These are phyloP conservation scores for Anastrepha obliqua DNA, from an alignment of 1,140 invertebrate species.

Conservation along the genomic window DNA sequence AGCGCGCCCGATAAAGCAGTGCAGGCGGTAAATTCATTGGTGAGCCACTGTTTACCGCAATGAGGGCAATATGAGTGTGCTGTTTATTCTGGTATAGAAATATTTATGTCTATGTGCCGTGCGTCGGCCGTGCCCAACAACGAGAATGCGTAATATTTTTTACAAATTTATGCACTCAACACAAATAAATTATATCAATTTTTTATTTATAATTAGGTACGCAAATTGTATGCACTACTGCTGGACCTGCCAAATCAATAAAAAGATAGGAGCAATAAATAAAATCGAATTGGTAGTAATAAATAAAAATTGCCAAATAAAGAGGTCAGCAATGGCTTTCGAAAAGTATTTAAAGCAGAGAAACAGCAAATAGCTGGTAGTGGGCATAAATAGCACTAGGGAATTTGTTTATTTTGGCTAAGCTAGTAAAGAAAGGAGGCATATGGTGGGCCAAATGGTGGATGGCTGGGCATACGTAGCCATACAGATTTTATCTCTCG, in stretches of 20 bases:
- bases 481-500: not conserved
- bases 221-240: too few species aligned
- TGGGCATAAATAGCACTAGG: not conserved
- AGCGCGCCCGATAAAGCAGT: too few species aligned
- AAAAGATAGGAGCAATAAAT: not conserved
- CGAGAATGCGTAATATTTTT: too few species aligned
- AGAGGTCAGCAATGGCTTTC: conserved; percentile 7
- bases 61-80: too few species aligned
- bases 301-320: conserved; percentile 29
- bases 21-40: too few species aligned
- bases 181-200: too few species aligned
- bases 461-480: not conserved
- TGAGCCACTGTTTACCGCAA: too few species aligned
- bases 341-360: not conserved
- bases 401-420: not conserved
- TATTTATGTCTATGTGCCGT: too few species aligned
- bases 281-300: not conserved
- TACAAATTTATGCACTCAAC: too few species aligned
- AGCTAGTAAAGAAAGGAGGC: not conserved
- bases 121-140: too few species aligned
- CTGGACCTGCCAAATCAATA: not conserved
- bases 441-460: not conserved
- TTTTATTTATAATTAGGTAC: too few species aligned
- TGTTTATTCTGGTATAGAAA: too few species aligned
- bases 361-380: not conserved